Evolutionary conservation across 2,888 invertebrate genomes (phyloP).

Genomic region (Ceraclea dissimilis): DNA sequence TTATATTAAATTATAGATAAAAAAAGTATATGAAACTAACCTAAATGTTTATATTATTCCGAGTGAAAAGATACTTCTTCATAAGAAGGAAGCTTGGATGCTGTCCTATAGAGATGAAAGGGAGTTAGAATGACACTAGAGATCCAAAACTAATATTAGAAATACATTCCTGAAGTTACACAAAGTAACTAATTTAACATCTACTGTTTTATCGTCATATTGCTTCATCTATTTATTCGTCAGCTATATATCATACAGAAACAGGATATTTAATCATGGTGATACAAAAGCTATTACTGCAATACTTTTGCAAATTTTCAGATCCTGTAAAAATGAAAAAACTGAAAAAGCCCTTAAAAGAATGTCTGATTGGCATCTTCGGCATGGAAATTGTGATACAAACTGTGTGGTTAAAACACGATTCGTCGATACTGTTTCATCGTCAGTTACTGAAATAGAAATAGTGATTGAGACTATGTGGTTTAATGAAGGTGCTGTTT

Average conservation of each 20-base stretch:
- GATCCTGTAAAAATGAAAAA: too few relatives aligned
- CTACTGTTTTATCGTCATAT: not conserved
- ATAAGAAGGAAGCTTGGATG: constrained; percentile 35
- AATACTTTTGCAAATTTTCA: too few relatives aligned
- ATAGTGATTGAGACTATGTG: too few relatives aligned
- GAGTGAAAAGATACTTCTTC: constrained; percentile 43
- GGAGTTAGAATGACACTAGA: constrained; percentile 20
- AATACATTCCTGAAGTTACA: not conserved
- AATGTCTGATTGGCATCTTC: too few relatives aligned
- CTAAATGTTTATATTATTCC: constrained; percentile 54
- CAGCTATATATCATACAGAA: not conserved
- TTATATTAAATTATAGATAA: constrained; percentile 46
- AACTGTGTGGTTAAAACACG: too few relatives aligned
- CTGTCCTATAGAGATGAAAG: constrained; percentile 39
- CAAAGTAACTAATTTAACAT: not conserved
- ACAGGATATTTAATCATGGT: not conserved
- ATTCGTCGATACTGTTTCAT: too few relatives aligned
- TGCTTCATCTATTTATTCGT: not conserved
- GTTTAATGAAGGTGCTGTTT: too few relatives aligned
- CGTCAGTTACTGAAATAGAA: too few relatives aligned
- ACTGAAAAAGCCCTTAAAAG: too few relatives aligned
- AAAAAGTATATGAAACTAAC: constrained; percentile 37
- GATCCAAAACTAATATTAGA: not conserved
- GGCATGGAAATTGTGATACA: too few relatives aligned
- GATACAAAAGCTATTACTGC: too few relatives aligned